phyloP scores from a whole-genome alignment of 2,113 vertebrate species.

The Sylvietta virens region DNA sequence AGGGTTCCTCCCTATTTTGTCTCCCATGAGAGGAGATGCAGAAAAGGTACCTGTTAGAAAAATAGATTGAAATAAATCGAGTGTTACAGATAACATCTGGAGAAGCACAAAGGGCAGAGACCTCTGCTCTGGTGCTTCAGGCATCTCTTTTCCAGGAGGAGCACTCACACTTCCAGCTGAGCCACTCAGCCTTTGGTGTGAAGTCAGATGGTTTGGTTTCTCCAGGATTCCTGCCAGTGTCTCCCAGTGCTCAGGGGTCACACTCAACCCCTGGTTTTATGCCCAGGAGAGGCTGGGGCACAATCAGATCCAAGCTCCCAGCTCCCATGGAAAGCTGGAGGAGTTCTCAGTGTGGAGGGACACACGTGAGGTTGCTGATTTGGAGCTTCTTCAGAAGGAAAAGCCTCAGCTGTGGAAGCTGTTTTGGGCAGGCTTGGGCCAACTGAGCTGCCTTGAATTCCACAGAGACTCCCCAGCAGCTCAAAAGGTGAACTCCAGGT shows the following conservation, averaged over 20 bases:
- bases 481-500: background rate
- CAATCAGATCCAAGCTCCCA: background rate
- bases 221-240: background rate
- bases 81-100: background rate
- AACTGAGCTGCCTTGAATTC: background rate
- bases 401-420: background rate
- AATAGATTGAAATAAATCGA: background rate
- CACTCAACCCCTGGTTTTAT: background rate
- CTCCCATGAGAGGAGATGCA: background rate
- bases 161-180: background rate
- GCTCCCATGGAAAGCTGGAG: background rate
- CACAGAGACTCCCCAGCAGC: background rate
- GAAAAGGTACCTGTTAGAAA: background rate
- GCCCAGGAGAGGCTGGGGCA: background rate
- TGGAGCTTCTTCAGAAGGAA: background rate
- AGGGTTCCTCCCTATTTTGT: background rate
- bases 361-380: fast-evolving
- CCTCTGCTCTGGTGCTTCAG: background rate
- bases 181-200: fast-evolving
- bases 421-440: background rate
- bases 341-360: background rate
- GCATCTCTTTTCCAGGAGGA: background rate
- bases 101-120: background rate
- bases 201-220: background rate
- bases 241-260: background rate